phyloP scores from a whole-genome alignment of 2,888 invertebrate species.

The Mesorhabditis belari region DNA sequence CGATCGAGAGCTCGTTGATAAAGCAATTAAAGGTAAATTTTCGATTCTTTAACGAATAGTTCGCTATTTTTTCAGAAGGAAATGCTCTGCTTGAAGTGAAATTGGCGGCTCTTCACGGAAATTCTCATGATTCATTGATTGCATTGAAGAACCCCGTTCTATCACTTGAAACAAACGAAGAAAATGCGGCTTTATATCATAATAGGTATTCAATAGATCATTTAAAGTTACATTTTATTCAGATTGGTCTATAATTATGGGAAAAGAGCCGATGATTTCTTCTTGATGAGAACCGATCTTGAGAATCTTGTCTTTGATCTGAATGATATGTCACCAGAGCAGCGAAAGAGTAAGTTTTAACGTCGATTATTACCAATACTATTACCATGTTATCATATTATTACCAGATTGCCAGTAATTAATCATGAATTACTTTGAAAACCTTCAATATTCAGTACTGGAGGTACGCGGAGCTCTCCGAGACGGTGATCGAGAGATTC shows the following conservation, averaged over 20 bases:
- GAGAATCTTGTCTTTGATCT: conserved; percentile 18
- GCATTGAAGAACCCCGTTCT: conserved; percentile 27
- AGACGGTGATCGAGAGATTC: neutral
- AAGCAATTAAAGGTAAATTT: conserved; percentile 9
- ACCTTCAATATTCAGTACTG: too few species aligned
- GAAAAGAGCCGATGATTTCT: conserved; percentile 12
- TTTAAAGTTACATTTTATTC: neutral
- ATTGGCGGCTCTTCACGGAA: conserved; percentile 34
- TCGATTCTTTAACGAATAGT: neutral
- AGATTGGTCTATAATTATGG: conserved; percentile 22
- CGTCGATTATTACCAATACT: neutral
- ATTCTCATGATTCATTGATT: conserved; percentile 28
- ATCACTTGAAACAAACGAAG: conserved; percentile 10
- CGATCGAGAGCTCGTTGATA: conserved; percentile 20
- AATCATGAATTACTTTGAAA: too few species aligned
- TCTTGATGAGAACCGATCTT: conserved; percentile 18
- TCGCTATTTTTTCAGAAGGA: conserved; percentile 13
- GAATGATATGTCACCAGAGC: conserved; percentile 16
- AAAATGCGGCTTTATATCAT: conserved; percentile 31
- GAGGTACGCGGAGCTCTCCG: neutral
- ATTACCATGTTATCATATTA: too few species aligned
- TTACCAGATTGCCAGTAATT: too few species aligned
- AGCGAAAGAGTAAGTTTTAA: conserved; percentile 1
- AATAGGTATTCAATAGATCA: conserved; percentile 11
- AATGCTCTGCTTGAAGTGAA: conserved; percentile 35